Evolutionary conservation across 2,888 invertebrate genomes (phyloP).

Genomic region (Synanthedon andrenaeformis): DNA sequence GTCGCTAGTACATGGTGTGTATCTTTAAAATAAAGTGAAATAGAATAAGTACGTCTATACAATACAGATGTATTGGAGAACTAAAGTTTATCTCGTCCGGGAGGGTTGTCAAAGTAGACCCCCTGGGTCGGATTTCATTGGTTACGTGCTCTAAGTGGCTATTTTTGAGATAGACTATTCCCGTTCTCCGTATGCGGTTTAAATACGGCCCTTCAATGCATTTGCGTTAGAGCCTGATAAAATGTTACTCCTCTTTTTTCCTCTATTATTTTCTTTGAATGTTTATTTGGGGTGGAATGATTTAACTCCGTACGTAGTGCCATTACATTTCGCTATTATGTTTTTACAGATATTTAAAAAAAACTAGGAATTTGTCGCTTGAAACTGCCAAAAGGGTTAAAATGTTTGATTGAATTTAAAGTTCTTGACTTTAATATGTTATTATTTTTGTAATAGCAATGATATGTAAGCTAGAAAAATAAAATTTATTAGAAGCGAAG

Average conservation of each 20-base stretch:
- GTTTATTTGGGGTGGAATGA: no score
- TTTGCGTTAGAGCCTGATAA: no score
- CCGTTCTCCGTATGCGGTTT: background rate
- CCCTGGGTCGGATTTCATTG: constrained; percentile 6
- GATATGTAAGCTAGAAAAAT: background rate
- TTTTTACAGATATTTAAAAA: no score
- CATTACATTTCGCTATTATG: no score
- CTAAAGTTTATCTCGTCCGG: constrained; percentile 8
- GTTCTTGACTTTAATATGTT: background rate
- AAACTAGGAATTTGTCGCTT: no score
- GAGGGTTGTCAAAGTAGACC: background rate
- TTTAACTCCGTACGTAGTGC: no score
- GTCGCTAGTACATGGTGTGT: background rate
- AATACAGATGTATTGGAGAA: constrained; percentile 3
- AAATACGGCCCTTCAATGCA: background rate
- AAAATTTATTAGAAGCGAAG: background rate
- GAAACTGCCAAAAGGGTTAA: no score
- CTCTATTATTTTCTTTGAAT: no score
- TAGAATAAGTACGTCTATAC: background rate
- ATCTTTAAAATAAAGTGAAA: no score
- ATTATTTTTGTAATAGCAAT: background rate
- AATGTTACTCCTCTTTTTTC: no score
- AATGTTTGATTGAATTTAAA: no score
- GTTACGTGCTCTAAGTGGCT: constrained; percentile 5
- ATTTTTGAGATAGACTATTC: constrained; percentile 5